Evolutionary conservation across 2,888 invertebrate genomes (phyloP).

Genomic region (Apamea monoglypha): DNA sequence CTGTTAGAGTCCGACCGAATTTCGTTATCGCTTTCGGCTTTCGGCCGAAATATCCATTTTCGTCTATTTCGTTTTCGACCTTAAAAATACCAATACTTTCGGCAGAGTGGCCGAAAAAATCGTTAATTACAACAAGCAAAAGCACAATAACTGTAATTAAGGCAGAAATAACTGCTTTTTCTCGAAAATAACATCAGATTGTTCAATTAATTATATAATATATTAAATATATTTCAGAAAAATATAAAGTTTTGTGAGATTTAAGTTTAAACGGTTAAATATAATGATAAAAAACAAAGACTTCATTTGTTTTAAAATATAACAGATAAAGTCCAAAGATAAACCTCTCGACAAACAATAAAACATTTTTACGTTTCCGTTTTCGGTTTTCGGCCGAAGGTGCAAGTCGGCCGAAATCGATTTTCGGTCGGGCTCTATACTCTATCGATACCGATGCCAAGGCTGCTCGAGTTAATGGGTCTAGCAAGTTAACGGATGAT

Average conservation of each 20-base stretch:
- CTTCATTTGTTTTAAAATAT: neutral
- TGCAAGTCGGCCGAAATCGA: neutral
- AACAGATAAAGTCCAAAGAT: neutral
- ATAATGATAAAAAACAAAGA: too few relatives aligned
- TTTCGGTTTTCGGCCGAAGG: neutral
- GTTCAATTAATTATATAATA: neutral
- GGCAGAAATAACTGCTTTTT: neutral
- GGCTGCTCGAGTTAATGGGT: conserved; percentile 54
- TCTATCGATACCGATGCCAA: conserved; percentile 53
- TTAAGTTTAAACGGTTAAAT: neutral
- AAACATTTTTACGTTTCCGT: neutral
- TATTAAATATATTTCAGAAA: neutral
- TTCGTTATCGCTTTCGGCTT: neutral
- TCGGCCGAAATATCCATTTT: neutral
- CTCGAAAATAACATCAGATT: neutral
- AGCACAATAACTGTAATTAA: neutral
- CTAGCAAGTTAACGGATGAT: conserved; percentile 45
- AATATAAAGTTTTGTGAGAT: too few relatives aligned
- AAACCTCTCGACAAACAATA: neutral
- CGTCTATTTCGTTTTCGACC: neutral
- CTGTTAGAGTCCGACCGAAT: conserved; percentile 5
- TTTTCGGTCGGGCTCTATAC: conserved; percentile 8
- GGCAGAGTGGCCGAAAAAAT: neutral
- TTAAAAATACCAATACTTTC: neutral
- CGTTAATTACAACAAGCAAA: neutral